phyloP scores from a whole-genome alignment of 1,140 invertebrate genomes.

The Orchestia grillus region DNA sequence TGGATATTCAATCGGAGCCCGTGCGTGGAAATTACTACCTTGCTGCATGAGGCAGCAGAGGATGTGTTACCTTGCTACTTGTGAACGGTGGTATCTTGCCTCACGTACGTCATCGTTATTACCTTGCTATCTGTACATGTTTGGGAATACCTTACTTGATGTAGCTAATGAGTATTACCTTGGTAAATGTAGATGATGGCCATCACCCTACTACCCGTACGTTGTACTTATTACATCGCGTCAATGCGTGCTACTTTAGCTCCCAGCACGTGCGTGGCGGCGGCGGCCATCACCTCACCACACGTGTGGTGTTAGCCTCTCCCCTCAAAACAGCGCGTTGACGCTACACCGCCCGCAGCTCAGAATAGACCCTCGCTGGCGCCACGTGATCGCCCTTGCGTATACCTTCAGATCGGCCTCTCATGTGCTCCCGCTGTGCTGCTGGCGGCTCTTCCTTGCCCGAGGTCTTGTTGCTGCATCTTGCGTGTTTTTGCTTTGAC shows the following conservation, averaged over 20 bases:
- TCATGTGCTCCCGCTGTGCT: no score
- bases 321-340: neutral
- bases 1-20: neutral
- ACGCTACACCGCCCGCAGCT: neutral
- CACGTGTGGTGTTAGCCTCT: neutral
- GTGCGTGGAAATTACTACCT: no score
- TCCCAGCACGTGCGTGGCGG: neutral
- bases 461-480: neutral
- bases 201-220: no score
- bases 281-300: neutral
- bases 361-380: conserved; percentile 25
- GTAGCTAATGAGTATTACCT: no score
- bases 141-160: no score
- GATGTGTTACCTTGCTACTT: no score
- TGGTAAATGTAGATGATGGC: no score
- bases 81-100: no score
- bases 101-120: no score
- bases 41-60: neutral
- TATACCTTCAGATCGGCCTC: neutral
- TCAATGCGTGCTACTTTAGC: no score
- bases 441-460: neutral
- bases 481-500: neutral
- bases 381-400: conserved; percentile 27
- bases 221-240: no score
- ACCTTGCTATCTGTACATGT: no score